Conservation (phyloP, 2,888 invertebrate species). For the Thecophora atra region DNA sequence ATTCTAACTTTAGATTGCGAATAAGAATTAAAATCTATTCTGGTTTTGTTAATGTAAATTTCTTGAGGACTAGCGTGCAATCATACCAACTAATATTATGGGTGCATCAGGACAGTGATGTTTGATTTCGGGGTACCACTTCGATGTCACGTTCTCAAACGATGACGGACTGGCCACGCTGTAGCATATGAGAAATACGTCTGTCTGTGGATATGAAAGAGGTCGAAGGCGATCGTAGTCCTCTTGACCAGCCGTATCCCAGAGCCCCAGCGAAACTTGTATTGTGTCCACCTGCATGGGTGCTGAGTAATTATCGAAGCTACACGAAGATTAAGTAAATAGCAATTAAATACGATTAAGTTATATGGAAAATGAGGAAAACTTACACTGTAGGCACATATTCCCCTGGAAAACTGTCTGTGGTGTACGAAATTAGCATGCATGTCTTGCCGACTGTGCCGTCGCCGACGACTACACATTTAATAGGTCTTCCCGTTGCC, state of each 20-base stretch:
- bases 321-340: constrained; percentile 36
- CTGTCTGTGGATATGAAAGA: constrained; percentile 97
- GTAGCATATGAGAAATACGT: constrained; percentile 99
- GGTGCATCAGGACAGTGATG: constrained; percentile 99
- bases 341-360: constrained; percentile 18
- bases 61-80: constrained; percentile 5
- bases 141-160: constrained; percentile 98
- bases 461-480: constrained; percentile 92
- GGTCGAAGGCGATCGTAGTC: constrained; percentile 97
- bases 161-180: constrained; percentile 99
- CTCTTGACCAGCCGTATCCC: constrained; percentile 97
- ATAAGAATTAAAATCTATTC: neutral
- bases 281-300: constrained; percentile 99
- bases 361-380: too few species aligned
- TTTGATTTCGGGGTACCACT: constrained; percentile 99
- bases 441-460: constrained; percentile 95
- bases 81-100: constrained; percentile 95
- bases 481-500: constrained; percentile 93
- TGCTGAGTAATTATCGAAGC: constrained; percentile 99
- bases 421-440: constrained; percentile 92
- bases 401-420: constrained; percentile 93
- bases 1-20: neutral
- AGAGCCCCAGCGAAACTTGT: constrained; percentile 93
- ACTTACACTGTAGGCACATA: constrained; percentile 95
- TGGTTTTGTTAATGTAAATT: neutral